Evolutionary conservation across 2,797 vertebrate species (phyloP).

Genomic region (Garrulus glandarius): DNA sequence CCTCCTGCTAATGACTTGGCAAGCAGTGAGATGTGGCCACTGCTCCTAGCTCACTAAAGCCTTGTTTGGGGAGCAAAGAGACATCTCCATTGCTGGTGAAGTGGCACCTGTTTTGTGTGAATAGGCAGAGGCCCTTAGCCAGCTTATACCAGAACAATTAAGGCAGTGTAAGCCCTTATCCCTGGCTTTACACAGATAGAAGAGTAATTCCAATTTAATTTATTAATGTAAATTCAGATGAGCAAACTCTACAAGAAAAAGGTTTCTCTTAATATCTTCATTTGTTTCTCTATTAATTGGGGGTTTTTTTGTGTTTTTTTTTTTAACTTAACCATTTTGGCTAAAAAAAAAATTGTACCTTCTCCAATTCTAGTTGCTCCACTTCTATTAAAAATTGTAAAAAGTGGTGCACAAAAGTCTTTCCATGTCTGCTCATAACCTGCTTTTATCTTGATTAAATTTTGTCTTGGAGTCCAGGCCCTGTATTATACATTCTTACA

Average conservation of each 20-base stretch:
- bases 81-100: background rate
- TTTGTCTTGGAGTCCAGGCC: background rate
- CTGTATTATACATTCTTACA: background rate
- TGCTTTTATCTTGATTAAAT: background rate
- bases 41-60: background rate
- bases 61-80: background rate
- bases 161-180: background rate
- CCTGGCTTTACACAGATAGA: background rate
- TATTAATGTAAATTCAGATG: background rate
- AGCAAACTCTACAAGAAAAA: background rate
- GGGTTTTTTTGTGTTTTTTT: fast-evolving
- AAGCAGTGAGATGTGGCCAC: background rate
- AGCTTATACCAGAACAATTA: background rate
- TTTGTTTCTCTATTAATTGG: background rate
- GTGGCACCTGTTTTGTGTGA: background rate
- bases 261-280: background rate
- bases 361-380: background rate
- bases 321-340: background rate
- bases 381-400: background rate
- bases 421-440: background rate
- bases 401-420: background rate
- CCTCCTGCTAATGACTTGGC: background rate
- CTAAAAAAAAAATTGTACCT: background rate
- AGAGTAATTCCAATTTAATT: background rate
- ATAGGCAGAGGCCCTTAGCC: background rate